phyloP scores from a whole-genome alignment of 2,797 vertebrate species.

The Acanthopagrus latus region DNA sequence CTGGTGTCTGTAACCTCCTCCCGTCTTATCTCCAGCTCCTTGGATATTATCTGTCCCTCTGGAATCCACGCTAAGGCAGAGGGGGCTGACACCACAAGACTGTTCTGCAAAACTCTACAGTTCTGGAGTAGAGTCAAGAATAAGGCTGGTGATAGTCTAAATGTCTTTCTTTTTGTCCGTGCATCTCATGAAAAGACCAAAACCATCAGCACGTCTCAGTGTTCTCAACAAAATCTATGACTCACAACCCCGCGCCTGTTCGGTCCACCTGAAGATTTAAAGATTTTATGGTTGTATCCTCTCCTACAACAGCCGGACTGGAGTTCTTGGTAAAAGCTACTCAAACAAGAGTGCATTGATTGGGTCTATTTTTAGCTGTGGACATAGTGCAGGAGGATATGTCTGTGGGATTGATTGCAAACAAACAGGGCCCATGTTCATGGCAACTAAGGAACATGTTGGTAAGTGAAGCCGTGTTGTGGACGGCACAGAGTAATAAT shows the following conservation, averaged over 20 bases:
- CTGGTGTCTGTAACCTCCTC: constrained; percentile 22
- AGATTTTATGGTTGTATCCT: not conserved
- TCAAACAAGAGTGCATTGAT: not conserved
- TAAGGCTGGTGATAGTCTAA: not conserved
- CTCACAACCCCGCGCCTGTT: not conserved
- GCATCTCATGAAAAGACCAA: constrained; percentile 1
- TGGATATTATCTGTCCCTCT: constrained; percentile 36
- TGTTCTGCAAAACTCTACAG: not conserved
- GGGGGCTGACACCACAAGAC: not conserved
- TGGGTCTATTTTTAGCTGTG: not conserved
- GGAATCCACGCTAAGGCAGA: constrained; percentile 9
- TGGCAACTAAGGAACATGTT: not conserved
- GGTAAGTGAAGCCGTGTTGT: not conserved
- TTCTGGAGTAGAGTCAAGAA: not conserved
- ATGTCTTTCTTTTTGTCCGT: not conserved
- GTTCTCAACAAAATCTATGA: not conserved
- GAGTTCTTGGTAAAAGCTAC: not conserved
- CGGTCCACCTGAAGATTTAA: not conserved
- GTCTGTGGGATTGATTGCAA: not conserved
- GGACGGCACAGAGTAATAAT: not conserved
- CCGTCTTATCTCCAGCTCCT: constrained; percentile 46
- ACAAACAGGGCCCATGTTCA: not conserved
- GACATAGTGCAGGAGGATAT: not conserved
- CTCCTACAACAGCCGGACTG: not conserved
- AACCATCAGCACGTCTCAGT: not conserved